A percentile compares a stretch with the other conserved stretches of the same genome.
Conservation (phyloP, 2,113 vertebrate species). For the Amblyornis subalaris region DNA sequence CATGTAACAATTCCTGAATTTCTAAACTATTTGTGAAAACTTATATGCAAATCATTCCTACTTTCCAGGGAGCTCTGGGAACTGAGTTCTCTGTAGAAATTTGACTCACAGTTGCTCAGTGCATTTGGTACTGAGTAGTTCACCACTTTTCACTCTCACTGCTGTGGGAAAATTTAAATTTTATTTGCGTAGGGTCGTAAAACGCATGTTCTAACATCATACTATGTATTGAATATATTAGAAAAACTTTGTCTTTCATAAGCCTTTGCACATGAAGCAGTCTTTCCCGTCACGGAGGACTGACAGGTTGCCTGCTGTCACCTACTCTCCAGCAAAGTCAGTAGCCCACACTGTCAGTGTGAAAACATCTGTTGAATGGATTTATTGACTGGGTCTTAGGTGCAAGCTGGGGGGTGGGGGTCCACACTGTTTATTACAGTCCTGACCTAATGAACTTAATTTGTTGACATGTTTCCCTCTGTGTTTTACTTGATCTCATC, state of each 20-base stretch:
- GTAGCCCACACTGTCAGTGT: constrained; percentile 33
- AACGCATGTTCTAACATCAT: background rate
- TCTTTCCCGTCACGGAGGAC: constrained; percentile 27
- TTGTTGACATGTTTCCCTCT: constrained; percentile 73
- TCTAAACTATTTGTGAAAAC: background rate
- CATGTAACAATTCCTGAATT: background rate
- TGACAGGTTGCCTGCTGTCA: constrained; percentile 66
- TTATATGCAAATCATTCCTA: background rate
- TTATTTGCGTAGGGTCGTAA: background rate
- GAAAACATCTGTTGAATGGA: constrained; percentile 77
- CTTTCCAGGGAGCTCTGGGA: background rate
- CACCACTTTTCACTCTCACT: background rate
- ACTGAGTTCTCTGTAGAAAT: background rate
- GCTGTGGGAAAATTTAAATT: background rate
- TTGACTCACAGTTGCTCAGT: background rate
- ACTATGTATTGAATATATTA: background rate
- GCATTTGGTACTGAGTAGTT: background rate
- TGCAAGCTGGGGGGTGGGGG: background rate
- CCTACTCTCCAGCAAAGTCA: constrained; percentile 21
- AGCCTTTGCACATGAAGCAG: background rate
- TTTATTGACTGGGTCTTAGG: constrained; percentile 69
- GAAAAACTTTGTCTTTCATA: background rate
- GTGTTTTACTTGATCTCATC: constrained; percentile 63
- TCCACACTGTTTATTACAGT: constrained; percentile 70
- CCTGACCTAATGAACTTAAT: constrained; percentile 80